phyloP scores from a whole-genome alignment of 1,140 invertebrate species.

The Paralvinella palmiformis region DNA sequence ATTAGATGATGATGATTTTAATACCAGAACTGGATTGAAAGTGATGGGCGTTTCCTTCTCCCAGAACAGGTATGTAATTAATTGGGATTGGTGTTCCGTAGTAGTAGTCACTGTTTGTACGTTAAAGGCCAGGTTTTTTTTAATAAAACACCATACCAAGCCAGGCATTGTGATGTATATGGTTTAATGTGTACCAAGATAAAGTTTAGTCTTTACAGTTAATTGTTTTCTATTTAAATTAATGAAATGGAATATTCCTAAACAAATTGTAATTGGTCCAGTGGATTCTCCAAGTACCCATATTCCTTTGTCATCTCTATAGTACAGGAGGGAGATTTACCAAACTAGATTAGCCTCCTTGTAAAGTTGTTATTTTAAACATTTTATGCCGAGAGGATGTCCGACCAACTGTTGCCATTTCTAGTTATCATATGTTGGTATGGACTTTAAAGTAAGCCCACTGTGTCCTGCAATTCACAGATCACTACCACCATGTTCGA shows the following conservation, averaged over 20 bases:
- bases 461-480: too few species aligned
- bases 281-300: neutral
- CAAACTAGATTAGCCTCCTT: too few species aligned
- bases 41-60: slow-evolving; percentile 85
- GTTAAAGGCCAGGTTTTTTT: neutral
- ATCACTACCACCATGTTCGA: too few species aligned
- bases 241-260: neutral
- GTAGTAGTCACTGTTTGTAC: neutral
- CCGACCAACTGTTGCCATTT: too few species aligned
- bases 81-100: neutral
- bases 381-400: too few species aligned
- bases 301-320: neutral
- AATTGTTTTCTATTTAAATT: neutral
- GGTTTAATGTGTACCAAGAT: neutral
- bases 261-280: neutral
- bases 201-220: neutral
- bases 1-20: slow-evolving; percentile 69
- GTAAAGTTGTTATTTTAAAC: too few species aligned
- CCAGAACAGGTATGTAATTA: slow-evolving; percentile 61
- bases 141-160: neutral
- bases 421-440: too few species aligned
- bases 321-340: too few species aligned
- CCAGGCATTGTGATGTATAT: neutral
- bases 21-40: slow-evolving; percentile 70
- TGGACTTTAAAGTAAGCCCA: too few species aligned